phyloP scores from a whole-genome alignment of 2,113 vertebrate genomes.

The Solea senegalensis region DNA sequence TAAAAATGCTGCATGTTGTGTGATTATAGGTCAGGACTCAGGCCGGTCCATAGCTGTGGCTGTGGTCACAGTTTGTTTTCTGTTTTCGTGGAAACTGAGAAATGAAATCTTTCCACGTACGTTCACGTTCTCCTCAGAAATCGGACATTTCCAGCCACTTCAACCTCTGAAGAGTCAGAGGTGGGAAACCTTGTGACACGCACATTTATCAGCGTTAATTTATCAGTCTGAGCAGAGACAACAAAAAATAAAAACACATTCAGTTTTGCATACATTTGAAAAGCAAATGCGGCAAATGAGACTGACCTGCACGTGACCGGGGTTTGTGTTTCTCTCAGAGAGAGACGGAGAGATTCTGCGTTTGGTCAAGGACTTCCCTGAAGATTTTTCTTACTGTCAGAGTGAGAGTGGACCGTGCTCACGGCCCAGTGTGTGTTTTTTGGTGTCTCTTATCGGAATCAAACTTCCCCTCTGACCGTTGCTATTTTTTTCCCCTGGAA shows the following conservation, averaged over 20 bases:
- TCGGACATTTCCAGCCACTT: constrained; percentile 20
- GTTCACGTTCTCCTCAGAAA: not conserved
- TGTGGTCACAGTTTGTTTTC: constrained; percentile 26
- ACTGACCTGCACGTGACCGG: constrained; percentile 56
- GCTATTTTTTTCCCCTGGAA: constrained; percentile 33
- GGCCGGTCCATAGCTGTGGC: constrained; percentile 12
- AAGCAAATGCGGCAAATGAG: constrained; percentile 57
- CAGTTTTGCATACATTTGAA: constrained; percentile 67
- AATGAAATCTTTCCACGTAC: not conserved
- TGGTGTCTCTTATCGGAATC: constrained; percentile 33
- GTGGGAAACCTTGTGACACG: not conserved
- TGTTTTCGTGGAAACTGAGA: constrained; percentile 24
- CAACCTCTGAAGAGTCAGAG: constrained; percentile 10
- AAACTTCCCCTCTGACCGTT: constrained; percentile 27
- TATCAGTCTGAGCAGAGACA: not conserved
- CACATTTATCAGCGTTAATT: constrained; percentile 14
- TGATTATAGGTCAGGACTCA: constrained; percentile 23
- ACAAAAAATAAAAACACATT: not conserved
- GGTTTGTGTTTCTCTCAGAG: constrained; percentile 9
- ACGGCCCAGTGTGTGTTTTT: not conserved
- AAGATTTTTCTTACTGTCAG: not conserved
- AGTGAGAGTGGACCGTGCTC: not conserved
- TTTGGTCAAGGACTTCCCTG: constrained; percentile 25
- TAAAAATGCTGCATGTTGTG: not conserved
- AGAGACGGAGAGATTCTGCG: constrained; percentile 7